Percentiles rank a stretch among this genome's conserved stretches.
phyloP scores from a whole-genome alignment of 2,888 invertebrate species.

The Philaethria dido region DNA sequence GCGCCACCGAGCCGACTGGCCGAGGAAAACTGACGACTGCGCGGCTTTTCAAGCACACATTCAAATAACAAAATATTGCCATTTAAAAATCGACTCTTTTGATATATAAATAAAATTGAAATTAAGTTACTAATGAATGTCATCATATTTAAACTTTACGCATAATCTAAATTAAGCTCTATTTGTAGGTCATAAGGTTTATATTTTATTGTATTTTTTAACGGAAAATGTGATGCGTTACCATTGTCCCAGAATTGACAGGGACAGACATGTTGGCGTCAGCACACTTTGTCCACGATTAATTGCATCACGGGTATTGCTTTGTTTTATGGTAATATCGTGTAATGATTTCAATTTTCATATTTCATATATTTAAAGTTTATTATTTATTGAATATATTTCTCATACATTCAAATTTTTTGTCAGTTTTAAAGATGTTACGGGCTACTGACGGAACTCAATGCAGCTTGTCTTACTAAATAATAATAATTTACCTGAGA shows the following conservation, averaged over 20 bases:
- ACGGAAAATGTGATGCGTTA: constrained; percentile 41
- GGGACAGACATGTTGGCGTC: constrained; percentile 68
- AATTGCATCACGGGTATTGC: constrained; percentile 29
- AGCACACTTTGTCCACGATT: constrained; percentile 53
- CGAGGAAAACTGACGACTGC: constrained; percentile 65
- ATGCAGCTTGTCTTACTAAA: too few relatives aligned
- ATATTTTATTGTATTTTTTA: constrained; percentile 38
- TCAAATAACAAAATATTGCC: constrained; percentile 44
- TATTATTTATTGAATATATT: too few relatives aligned
- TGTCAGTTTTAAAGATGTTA: too few relatives aligned
- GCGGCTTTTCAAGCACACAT: constrained; percentile 57
- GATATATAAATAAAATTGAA: constrained; percentile 45
- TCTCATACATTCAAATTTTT: too few relatives aligned
- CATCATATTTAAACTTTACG: constrained; percentile 37
- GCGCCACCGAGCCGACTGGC: constrained; percentile 73
- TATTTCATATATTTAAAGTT: too few relatives aligned
- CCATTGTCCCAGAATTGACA: constrained; percentile 68
- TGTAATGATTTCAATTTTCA: constrained; percentile 9
- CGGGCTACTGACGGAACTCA: too few relatives aligned
- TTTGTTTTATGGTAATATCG: constrained; percentile 20
- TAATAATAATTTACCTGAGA: too few relatives aligned
- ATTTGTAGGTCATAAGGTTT: constrained; percentile 40
- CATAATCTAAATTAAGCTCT: constrained; percentile 40
- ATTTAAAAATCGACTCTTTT: constrained; percentile 49
- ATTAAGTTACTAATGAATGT: constrained; percentile 45